Evolutionary conservation across 2,888 invertebrate genomes (phyloP), one percentile per base, ranked within the genome.

Genomic region (Nezara viridula): DNA sequence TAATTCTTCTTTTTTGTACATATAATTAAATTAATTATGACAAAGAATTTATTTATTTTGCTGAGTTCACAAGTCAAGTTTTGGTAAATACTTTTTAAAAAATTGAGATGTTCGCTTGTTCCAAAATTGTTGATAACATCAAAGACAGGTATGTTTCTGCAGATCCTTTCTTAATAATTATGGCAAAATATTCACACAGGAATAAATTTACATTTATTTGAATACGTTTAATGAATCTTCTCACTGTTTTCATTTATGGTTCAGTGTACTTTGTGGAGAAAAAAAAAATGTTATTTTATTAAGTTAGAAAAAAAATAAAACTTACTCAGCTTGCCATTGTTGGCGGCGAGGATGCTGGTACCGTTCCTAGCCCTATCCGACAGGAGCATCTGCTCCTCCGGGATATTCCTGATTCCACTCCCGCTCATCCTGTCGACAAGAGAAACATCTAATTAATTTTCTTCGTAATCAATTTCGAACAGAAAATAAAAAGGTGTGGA

Each of bases 301-400:
- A 44, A 44, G 44, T 5, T 44, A 44, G 44, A 19, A 50, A 49
- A 37, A 89, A 40, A 37, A 47, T 44, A 85, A 40, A 52, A 89
- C 88, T 89, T 77, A 90, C 90, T 90, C 73, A 90, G 89, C 86
- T 90, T 90, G 4, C 90, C 90, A 88, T 90, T 90, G 77, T 89
- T 86, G 32, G 89, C 60, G 16, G 88, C 55, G 44, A 89, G 88
- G 60, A 90, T 90, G 27, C 89, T 90, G 60, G 90, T 89, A 24
- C 92, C 92, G 91, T 92, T 92, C 88, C 91, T 91, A n/a, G 91
- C 89, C 37, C 91, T 89, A 86, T 92, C 92, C 37, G 90, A 91
- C 60, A 92, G 88, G 73, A 92, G 91, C 89, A 91, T 91, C 66
- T 92, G 91, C 89, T 92, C 92, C 90, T 92, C 92, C 32, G 91